Evolutionary conservation across 1,140 invertebrate species (phyloP).

Genomic region (Liolophura sinensis): DNA sequence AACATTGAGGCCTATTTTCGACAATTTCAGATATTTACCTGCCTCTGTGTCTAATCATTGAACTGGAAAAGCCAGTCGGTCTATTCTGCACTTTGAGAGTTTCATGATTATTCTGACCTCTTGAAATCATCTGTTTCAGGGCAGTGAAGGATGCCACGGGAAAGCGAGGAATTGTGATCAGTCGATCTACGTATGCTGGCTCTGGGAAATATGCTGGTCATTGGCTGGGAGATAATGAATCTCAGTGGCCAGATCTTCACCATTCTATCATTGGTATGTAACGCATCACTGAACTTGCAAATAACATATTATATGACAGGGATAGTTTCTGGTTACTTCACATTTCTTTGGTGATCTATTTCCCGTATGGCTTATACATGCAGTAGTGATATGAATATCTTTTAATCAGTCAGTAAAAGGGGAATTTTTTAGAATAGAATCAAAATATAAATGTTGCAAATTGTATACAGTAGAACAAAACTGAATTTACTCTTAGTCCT

Average conservation of each 20-base stretch:
- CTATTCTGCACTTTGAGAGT: neutral
- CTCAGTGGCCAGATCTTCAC: conserved; percentile 17
- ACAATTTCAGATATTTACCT: no score
- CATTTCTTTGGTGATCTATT: no score
- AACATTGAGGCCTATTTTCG: no score
- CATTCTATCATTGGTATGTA: conserved; percentile 21
- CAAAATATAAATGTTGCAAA: neutral
- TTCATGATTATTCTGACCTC: neutral
- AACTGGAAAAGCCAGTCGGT: neutral
- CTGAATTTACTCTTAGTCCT: neutral
- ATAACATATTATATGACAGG: no score
- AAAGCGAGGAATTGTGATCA: conserved; percentile 75
- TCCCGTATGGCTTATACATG: no score
- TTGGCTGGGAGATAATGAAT: conserved; percentile 72
- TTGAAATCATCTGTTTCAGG: neutral
- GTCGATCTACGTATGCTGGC: conserved; percentile 77
- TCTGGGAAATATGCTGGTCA: conserved; percentile 78
- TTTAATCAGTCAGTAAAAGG: neutral
- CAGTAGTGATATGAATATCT: no score
- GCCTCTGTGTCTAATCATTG: neutral
- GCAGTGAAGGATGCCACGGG: conserved; percentile 26
- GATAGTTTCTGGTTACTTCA: no score
- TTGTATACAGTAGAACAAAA: neutral
- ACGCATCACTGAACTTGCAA: neutral
- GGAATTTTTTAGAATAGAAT: neutral